These are phyloP conservation scores for Coelopa pilipes DNA, from an alignment of 2,888 invertebrate species.

Conservation along the genomic window DNA sequence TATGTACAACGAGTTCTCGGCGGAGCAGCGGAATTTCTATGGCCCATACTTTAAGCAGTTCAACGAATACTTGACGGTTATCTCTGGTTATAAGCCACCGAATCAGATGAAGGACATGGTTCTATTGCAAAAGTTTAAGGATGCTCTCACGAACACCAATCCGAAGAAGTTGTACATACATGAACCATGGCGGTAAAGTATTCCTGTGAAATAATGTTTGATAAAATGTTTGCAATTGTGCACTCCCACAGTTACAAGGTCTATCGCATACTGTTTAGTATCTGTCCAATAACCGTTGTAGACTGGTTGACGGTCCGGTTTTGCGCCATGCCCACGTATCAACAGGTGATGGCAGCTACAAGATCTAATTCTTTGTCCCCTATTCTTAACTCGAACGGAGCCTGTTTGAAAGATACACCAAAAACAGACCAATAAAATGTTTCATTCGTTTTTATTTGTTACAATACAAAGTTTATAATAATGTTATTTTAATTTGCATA, in stretches of 20 bases:
- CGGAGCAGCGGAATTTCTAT: conserved; percentile 74
- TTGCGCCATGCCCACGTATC: conserved; percentile 71
- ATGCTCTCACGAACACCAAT: conserved; percentile 71
- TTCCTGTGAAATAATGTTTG: not conserved
- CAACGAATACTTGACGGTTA: conserved; percentile 70
- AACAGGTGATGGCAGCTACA: conserved; percentile 37
- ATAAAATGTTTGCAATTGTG: conserved; percentile 27
- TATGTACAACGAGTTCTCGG: conserved; percentile 74
- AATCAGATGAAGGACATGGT: conserved; percentile 69
- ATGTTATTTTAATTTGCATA: conserved; percentile 12
- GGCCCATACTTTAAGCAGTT: conserved; percentile 75
- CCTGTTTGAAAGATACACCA: not conserved
- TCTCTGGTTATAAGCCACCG: conserved; percentile 68
- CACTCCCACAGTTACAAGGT: conserved; percentile 66
- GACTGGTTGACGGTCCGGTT: conserved; percentile 75
- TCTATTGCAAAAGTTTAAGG: conserved; percentile 73
- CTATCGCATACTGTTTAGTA: conserved; percentile 75
- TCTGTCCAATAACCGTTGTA: conserved; percentile 71
- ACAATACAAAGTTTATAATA: conserved; percentile 28
- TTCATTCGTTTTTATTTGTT: conserved; percentile 11
- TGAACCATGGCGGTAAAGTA: conserved; percentile 74
- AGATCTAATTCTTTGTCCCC: not conserved
- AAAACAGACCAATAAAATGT: conserved; percentile 1
- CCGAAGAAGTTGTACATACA: conserved; percentile 76
- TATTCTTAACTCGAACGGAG: not conserved